Conservation (phyloP, 2,113 vertebrate genomes). For the Myiozetetes cayanensis region DNA sequence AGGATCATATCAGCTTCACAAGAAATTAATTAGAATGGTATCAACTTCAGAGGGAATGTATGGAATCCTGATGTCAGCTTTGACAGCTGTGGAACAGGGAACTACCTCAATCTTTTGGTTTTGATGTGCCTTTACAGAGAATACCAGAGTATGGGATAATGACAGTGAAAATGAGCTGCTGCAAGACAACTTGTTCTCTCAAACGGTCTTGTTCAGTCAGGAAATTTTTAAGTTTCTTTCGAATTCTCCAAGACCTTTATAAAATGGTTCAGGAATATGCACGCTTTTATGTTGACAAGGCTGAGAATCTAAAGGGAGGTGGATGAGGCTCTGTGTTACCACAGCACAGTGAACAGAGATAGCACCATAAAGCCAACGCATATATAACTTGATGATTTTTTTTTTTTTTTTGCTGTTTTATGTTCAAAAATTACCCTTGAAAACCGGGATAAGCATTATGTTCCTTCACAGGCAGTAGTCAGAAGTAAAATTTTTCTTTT, state of each 20-base stretch:
- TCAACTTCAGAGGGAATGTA: not conserved
- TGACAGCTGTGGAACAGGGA: not conserved
- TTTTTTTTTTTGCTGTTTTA: not conserved
- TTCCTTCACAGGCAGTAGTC: not conserved
- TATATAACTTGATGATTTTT: not conserved
- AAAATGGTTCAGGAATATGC: not conserved
- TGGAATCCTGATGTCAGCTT: constrained; percentile 10
- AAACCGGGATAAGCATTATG: not conserved
- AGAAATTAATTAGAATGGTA: not conserved
- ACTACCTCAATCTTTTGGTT: not conserved
- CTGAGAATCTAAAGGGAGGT: not conserved
- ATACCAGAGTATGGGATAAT: not conserved
- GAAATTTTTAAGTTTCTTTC: not conserved
- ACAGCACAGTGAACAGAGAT: accelerated
- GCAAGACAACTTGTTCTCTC: not conserved
- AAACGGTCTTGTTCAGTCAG: not conserved
- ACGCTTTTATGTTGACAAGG: not conserved
- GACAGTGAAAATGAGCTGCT: not conserved
- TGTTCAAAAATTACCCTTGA: not conserved
- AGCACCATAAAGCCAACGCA: not conserved
- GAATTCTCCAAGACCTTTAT: not conserved
- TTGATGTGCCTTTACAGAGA: not conserved
- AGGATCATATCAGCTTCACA: not conserved
- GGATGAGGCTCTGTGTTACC: not conserved
- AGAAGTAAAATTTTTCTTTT: not conserved